Evolutionary conservation across 2,888 invertebrate genomes (phyloP), one percentile per base, ranked within the genome.

Genomic region (Ariolimax columbianus): DNA sequence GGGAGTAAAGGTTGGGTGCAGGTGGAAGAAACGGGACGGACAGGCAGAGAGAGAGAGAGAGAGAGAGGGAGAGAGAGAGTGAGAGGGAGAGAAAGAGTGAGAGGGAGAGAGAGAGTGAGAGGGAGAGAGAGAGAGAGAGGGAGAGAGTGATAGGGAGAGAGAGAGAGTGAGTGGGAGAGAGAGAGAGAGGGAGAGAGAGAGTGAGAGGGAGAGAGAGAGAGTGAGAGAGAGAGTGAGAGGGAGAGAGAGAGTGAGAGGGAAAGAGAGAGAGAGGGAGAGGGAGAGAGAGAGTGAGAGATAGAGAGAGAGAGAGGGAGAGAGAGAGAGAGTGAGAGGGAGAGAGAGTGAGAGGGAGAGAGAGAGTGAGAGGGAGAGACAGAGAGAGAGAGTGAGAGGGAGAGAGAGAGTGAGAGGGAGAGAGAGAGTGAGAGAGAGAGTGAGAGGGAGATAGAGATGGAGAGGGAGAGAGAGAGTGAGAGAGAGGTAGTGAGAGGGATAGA

Each of bases 31-130:
- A 43, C 3, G 51, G 51, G 63, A 63, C 2, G 38, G 66, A 51
- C n/a, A 33, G 17, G 68, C 68, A 68, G 59, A 82, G 40, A 63
- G 85, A 81, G 33, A 55, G 83, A 83, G 77, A 73, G 40, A 75
- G 23, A 38, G 68, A 77, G 70, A 26, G 75, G 40, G 73, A 51
- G 55, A 55, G 43, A 43, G 40, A 33, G 30, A 38, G 36, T 23
- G 55, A 23, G 55, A 17, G 19, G 23, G 55, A 19, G 7, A 55
- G 55, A 55, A 23, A 55, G 55, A 14, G 55, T 23, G 7, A 19
- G 55, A 55, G 55, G 23, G 2, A 14, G 55, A 14, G 55, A 55
- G 6, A 38, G 63, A 72, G 43, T 36, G 14, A 14, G 17, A 55
- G 17, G 7, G 17, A 55, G 23, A 55, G 55, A 19, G 3, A 55